Conservation (phyloP, 2,888 invertebrate species). For the Spisula subtruncata region DNA sequence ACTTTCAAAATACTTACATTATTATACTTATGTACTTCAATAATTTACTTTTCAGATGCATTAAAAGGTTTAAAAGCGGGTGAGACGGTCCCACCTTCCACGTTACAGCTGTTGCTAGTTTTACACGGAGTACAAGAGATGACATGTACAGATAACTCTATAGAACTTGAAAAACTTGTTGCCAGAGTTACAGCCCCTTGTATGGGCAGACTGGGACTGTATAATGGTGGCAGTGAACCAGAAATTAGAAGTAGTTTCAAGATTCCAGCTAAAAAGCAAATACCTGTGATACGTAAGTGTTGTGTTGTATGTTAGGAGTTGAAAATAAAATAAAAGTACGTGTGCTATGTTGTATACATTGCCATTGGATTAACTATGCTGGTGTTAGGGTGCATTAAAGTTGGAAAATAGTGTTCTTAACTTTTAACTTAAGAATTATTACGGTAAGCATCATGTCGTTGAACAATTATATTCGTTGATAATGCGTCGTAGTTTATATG, state of each 20-base stretch:
- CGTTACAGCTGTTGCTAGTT: slow-evolving; percentile 83
- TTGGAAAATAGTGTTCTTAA: too few relatives aligned
- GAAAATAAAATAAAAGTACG: too few relatives aligned
- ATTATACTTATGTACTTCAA: background rate
- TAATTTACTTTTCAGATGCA: slow-evolving; percentile 68
- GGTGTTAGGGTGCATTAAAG: too few relatives aligned
- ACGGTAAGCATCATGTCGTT: too few relatives aligned
- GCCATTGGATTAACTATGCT: too few relatives aligned
- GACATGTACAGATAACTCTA: slow-evolving; percentile 84
- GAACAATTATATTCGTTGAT: too few relatives aligned
- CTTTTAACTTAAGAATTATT: too few relatives aligned
- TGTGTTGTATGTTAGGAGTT: too few relatives aligned
- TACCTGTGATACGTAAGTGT: slow-evolving; percentile 58
- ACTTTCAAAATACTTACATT: too few relatives aligned
- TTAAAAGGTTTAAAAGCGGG: slow-evolving; percentile 61
- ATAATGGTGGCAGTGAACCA: slow-evolving; percentile 83
- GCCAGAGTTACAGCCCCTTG: slow-evolving; percentile 85
- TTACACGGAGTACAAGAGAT: slow-evolving; percentile 83
- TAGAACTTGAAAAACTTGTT: slow-evolving; percentile 84
- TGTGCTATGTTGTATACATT: too few relatives aligned
- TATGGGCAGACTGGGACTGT: slow-evolving; percentile 85
- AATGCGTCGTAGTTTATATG: too few relatives aligned
- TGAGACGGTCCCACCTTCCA: slow-evolving; percentile 73
- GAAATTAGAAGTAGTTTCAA: slow-evolving; percentile 68
- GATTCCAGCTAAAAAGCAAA: slow-evolving; percentile 44